Conservation (phyloP, 2,888 invertebrate species). For the Ornithoptera alexandrae region DNA sequence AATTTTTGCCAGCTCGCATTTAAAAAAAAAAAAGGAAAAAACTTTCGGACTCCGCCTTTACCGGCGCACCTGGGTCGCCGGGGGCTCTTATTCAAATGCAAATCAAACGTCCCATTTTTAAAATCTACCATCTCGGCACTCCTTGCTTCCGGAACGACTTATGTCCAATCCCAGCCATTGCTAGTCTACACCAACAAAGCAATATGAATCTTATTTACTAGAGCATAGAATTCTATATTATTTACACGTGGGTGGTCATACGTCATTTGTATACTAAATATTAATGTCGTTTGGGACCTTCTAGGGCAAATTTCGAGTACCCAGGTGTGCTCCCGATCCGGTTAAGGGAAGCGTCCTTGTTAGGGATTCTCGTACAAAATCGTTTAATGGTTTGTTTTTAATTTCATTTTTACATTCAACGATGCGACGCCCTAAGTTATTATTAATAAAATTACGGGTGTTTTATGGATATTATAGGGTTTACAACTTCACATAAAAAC, state of each 20-base stretch:
- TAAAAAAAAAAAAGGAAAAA: constrained; percentile 45
- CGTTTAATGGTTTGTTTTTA: constrained; percentile 80
- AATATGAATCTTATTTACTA: constrained; percentile 41
- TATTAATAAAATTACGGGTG: constrained; percentile 62
- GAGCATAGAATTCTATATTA: constrained; percentile 36
- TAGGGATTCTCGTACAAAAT: constrained; percentile 77
- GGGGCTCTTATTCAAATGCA: constrained; percentile 80
- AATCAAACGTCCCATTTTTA: constrained; percentile 81
- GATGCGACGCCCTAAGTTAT: constrained; percentile 68
- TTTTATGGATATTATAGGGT: constrained; percentile 48
- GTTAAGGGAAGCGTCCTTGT: constrained; percentile 79
- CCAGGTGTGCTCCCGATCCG: constrained; percentile 80
- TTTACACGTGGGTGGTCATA: constrained; percentile 38
- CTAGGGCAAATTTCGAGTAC: constrained; percentile 76
- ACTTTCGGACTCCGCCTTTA: constrained; percentile 65
- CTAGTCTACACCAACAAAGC: constrained; percentile 36
- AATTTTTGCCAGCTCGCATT: constrained; percentile 42
- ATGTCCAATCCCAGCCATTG: constrained; percentile 67
- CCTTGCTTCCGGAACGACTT: constrained; percentile 77
- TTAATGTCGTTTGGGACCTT: constrained; percentile 75
- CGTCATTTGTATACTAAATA: constrained; percentile 40
- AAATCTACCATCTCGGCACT: constrained; percentile 78
- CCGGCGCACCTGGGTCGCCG: constrained; percentile 76
- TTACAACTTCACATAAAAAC: constrained; percentile 36
- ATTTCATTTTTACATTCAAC: constrained; percentile 74